These are phyloP conservation scores for Homarus americanus DNA, from an alignment of 1,140 invertebrate genomes.

Conservation along the genomic window DNA sequence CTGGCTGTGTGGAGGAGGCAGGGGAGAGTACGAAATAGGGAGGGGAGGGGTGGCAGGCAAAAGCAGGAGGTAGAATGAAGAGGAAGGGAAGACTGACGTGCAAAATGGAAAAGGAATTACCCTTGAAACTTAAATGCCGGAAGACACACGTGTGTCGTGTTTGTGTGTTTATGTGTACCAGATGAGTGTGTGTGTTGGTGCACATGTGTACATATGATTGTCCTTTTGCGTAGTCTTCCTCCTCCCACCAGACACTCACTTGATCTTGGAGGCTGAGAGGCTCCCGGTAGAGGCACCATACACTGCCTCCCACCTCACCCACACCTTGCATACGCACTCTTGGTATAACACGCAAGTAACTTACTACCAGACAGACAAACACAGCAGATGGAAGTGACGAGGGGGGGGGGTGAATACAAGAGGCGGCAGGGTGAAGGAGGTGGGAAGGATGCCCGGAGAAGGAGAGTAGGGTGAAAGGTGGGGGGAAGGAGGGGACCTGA, in stretches of 20 bases:
- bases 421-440: not conserved
- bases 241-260: not conserved
- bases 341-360: too few species aligned
- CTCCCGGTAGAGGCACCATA: not conserved
- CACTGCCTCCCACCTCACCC: too few species aligned
- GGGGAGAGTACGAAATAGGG: not conserved
- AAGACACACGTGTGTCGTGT: too few species aligned
- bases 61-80: not conserved
- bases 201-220: not conserved
- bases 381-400: not conserved
- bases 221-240: not conserved
- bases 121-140: too few species aligned
- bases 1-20: too few species aligned
- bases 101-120: too few species aligned
- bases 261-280: not conserved
- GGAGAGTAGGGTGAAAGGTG: not conserved
- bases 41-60: too few species aligned
- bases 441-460: not conserved
- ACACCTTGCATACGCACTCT: too few species aligned
- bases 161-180: too few species aligned
- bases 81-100: not conserved
- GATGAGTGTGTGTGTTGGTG: not conserved
- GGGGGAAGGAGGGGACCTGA: constrained; percentile 28
- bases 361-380: not conserved
- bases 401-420: not conserved